phyloP scores from a whole-genome alignment of 2,113 vertebrate genomes.

The Echinops telfairi region DNA sequence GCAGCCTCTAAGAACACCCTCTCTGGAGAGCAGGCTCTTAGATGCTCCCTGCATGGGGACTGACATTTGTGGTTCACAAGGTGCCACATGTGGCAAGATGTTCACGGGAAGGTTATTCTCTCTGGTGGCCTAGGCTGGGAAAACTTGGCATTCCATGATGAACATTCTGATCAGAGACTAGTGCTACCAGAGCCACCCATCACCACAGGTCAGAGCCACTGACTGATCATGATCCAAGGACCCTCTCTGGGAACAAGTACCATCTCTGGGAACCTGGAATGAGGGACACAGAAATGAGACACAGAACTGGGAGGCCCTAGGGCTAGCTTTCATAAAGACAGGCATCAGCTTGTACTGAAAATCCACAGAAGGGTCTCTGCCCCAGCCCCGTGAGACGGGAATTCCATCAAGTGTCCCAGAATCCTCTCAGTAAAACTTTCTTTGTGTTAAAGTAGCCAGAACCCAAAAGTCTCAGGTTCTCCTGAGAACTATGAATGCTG shows the following conservation, averaged over 20 bases:
- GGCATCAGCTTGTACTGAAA: not conserved
- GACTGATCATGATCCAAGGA: not conserved
- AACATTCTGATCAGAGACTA: not conserved
- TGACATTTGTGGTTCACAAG: not conserved
- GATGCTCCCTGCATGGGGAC: not conserved
- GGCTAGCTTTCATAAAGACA: not conserved
- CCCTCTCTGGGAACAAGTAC: not conserved
- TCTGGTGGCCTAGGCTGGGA: not conserved
- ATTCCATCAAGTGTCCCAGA: not conserved
- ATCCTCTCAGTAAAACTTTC: not conserved
- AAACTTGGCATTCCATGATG: too few species aligned
- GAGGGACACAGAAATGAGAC: not conserved
- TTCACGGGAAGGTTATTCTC: too few species aligned
- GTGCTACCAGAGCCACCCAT: not conserved
- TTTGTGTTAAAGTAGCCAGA: not conserved
- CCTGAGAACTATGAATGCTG: not conserved
- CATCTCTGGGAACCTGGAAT: not conserved
- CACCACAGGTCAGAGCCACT: not conserved
- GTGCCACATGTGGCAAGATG: accelerated
- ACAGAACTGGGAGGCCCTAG: not conserved
- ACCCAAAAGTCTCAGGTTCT: not conserved
- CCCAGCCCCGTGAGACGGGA: not conserved
- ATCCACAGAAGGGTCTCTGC: not conserved
- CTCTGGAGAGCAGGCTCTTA: not conserved
- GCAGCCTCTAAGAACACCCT: not conserved